Percentiles rank a stretch among this genome's conserved stretches.
Evolutionary conservation across 2,888 invertebrate species (phyloP).

Genomic region (Parnassius apollo): DNA sequence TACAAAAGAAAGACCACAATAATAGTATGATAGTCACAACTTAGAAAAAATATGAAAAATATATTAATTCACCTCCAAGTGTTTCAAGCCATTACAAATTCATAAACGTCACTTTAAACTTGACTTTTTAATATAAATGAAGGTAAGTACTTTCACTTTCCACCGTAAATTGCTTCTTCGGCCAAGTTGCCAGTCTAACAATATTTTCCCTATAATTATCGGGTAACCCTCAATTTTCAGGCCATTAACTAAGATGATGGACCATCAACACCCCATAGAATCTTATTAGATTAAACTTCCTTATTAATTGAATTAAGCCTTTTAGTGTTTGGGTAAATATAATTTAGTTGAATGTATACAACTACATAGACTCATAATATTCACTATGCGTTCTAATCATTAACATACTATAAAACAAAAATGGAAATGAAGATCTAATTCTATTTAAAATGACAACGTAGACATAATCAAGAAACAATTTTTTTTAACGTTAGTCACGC

Average conservation of each 20-base stretch:
- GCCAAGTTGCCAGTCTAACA: slow-evolving; percentile 4
- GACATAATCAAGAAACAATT: too few species aligned
- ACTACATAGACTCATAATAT: too few species aligned
- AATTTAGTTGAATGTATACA: background rate
- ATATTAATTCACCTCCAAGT: background rate
- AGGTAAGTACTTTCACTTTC: background rate
- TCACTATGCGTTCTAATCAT: too few species aligned
- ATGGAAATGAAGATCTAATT: too few species aligned
- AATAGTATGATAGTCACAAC: too few species aligned
- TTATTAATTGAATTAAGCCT: slow-evolving; percentile 23
- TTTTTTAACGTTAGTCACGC: too few species aligned
- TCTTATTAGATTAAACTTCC: slow-evolving; percentile 23
- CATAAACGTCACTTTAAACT: slow-evolving; percentile 1
- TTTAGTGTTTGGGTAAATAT: slow-evolving; percentile 9
- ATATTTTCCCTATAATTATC: slow-evolving; percentile 33
- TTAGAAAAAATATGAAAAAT: background rate
- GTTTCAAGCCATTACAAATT: background rate
- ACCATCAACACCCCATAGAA: slow-evolving; percentile 31
- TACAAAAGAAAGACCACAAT: too few species aligned
- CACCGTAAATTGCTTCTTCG: slow-evolving; percentile 10
- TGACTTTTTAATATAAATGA: background rate
- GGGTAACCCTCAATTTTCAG: slow-evolving; percentile 45
- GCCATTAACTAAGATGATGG: slow-evolving; percentile 47
- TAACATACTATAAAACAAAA: too few species aligned
- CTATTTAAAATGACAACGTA: too few species aligned